Percentiles rank a stretch among this genome's conserved stretches.
These are phyloP conservation scores for Ormyrus nitidulus DNA, from an alignment of 2,888 invertebrate genomes.

Conservation along the genomic window DNA sequence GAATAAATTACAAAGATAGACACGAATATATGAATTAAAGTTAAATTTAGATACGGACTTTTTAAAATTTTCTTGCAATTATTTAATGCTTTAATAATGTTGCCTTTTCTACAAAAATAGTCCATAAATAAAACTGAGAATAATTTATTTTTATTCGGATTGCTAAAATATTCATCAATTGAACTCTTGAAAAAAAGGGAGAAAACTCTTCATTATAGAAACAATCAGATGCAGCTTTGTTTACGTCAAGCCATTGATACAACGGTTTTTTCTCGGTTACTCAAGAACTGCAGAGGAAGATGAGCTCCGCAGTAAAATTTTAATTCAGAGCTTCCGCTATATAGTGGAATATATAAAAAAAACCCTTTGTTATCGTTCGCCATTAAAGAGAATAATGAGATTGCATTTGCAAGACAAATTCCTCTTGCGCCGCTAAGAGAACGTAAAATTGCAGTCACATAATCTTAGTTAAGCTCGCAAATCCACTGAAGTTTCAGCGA, in stretches of 20 bases:
- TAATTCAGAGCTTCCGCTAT: conserved; percentile 32
- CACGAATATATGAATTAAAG: no score
- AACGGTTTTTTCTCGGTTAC: conserved; percentile 8
- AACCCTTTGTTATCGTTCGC: conserved; percentile 34
- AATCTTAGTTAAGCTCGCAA: conserved; percentile 34
- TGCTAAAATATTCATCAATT: no score
- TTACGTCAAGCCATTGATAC: conserved; percentile 3
- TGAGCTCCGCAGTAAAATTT: conserved; percentile 18
- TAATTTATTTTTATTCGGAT: no score
- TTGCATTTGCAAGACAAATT: conserved; percentile 45
- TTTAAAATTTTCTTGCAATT: no score
- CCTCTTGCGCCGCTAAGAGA: not conserved
- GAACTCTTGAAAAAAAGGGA: not conserved
- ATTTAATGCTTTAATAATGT: no score
- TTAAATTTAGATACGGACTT: no score
- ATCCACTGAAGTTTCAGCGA: conserved; percentile 22
- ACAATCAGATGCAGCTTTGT: conserved; percentile 2
- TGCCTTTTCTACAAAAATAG: no score
- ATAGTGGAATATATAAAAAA: not conserved
- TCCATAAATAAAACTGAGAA: no score
- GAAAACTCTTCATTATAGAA: not conserved
- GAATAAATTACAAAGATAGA: no score
- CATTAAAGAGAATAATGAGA: conserved; percentile 41
- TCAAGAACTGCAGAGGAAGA: conserved; percentile 5
- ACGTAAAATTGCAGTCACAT: conserved; percentile 42